Percentiles rank a stretch among this genome's conserved stretches.
Conservation (phyloP, 2,888 invertebrate species). For the Drosophila tripunctata region DNA sequence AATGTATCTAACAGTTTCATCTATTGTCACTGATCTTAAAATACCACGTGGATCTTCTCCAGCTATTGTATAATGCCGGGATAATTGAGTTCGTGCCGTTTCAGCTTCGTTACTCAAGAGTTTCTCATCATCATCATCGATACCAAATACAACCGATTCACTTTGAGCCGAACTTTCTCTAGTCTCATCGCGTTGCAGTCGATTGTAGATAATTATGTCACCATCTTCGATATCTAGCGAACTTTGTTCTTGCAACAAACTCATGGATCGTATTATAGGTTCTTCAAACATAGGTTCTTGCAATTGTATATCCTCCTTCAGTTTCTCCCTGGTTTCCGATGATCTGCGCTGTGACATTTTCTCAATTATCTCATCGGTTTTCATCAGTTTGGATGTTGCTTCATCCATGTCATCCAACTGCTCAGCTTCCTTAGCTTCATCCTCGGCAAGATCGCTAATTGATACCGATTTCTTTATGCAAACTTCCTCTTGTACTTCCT, state of each 20-base stretch:
- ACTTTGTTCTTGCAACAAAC: conserved; percentile 57
- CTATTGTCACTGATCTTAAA: conserved; percentile 71
- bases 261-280: conserved; percentile 62
- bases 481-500: conserved; percentile 53
- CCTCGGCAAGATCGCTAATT: background rate
- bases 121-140: conserved; percentile 19
- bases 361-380: conserved; percentile 73
- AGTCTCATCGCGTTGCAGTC: conserved; percentile 65
- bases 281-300: conserved; percentile 65
- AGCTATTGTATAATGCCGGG: conserved; percentile 71
- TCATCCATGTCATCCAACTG: conserved; percentile 37
- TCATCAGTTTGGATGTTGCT: conserved; percentile 67
- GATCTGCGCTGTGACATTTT: conserved; percentile 74
- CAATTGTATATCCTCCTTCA: conserved; percentile 7
- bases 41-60: conserved; percentile 59
- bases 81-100: conserved; percentile 48
- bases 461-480: conserved; percentile 60
- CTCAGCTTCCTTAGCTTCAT: background rate
- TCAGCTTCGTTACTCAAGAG: conserved; percentile 31
- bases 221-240: conserved; percentile 71
- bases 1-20: conserved; percentile 61
- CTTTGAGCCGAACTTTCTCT: conserved; percentile 78
- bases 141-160: conserved; percentile 73
- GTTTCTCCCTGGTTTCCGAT: conserved; percentile 50
- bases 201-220: conserved; percentile 68